phyloP scores from a whole-genome alignment of 2,797 vertebrate genomes.

The Sebastes ruberrimus region DNA sequence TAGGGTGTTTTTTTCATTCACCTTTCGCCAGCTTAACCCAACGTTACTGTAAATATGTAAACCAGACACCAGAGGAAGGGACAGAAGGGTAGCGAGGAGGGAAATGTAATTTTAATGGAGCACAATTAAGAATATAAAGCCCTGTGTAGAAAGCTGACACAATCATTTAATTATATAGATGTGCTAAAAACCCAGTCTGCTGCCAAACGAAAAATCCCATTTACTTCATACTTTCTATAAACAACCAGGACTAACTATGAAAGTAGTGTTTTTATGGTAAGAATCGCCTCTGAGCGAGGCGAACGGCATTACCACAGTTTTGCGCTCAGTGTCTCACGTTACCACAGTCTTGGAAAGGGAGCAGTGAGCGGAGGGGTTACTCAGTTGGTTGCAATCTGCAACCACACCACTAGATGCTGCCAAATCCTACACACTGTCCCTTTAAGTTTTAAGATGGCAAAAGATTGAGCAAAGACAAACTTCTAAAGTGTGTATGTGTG shows the following conservation, averaged over 20 bases:
- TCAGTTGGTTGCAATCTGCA: too few relatives aligned
- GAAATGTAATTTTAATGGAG: background rate
- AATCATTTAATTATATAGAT: background rate
- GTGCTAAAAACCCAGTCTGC: background rate
- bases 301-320: too few relatives aligned
- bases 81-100: background rate
- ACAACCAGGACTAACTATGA: background rate
- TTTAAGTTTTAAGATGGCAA: constrained; percentile 39
- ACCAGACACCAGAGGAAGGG: background rate
- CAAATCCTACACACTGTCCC: background rate
- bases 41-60: background rate
- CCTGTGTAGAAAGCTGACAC: background rate
- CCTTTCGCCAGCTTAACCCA: background rate
- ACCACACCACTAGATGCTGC: too few relatives aligned
- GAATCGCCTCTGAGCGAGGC: too few relatives aligned
- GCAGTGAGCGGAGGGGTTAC: too few relatives aligned
- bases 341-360: too few relatives aligned
- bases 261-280: too few relatives aligned
- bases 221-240: background rate
- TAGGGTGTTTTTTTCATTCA: background rate
- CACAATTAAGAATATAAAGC: background rate
- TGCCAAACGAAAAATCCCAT: background rate
- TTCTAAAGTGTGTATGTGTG: background rate
- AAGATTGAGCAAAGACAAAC: constrained; percentile 26
- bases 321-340: too few relatives aligned